phyloP scores from a whole-genome alignment of 2,113 vertebrate genomes.

The Heloderma charlesbogerti region DNA sequence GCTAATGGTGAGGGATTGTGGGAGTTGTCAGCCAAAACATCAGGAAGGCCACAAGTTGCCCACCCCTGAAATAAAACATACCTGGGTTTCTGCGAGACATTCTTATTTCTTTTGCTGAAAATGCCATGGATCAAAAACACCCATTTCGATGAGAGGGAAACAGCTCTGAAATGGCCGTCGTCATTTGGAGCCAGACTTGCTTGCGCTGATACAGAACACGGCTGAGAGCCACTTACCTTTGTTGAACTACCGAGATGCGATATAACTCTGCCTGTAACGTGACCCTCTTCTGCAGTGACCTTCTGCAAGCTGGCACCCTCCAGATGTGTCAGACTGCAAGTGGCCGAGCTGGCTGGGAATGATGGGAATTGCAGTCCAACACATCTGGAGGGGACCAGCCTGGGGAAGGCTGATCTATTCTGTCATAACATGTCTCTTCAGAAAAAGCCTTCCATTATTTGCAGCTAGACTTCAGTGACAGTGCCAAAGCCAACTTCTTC shows the following conservation, averaged over 20 bases:
- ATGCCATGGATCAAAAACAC: background rate
- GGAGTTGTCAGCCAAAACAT: too few relatives aligned
- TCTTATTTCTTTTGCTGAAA: background rate
- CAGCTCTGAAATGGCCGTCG: background rate
- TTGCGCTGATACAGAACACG: background rate
- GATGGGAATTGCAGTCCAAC: too few relatives aligned
- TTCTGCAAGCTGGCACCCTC: too few relatives aligned
- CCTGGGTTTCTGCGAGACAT: background rate
- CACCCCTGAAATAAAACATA: background rate
- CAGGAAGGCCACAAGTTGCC: too few relatives aligned
- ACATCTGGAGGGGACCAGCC: too few relatives aligned
- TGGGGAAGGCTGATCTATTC: background rate
- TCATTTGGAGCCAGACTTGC: too few relatives aligned
- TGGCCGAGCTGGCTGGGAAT: too few relatives aligned
- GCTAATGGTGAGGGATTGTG: too few relatives aligned
- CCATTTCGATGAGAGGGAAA: background rate
- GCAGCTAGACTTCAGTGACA: conserved; percentile 52
- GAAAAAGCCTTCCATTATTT: conserved; percentile 61
- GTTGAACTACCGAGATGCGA: conserved; percentile 62
- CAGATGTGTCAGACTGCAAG: too few relatives aligned
- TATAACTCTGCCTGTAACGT: conserved; percentile 56
- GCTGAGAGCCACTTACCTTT: conserved; percentile 46
- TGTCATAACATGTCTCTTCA: conserved; percentile 66
- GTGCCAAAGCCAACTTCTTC: conserved; percentile 58
- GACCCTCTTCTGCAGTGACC: conserved; percentile 51